Conservation (phyloP, 2,113 vertebrate species). For the Psettodes erumei region DNA sequence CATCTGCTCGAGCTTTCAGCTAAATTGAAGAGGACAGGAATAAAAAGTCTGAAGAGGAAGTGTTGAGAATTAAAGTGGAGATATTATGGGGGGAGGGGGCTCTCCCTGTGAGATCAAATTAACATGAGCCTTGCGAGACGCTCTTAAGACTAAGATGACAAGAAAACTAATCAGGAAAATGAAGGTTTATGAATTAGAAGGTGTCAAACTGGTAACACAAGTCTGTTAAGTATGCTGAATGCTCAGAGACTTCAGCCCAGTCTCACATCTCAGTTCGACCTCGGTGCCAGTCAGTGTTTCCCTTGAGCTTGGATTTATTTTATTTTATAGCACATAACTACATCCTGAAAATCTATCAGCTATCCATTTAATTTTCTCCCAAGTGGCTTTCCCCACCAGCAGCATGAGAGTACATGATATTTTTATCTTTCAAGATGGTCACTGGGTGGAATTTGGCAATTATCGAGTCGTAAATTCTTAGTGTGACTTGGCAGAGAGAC, state of each 20-base stretch:
- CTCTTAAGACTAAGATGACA: constrained; percentile 42
- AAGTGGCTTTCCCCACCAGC: background rate
- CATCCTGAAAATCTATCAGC: constrained; percentile 17
- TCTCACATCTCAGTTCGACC: constrained; percentile 30
- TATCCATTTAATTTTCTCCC: background rate
- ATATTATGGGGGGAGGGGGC: constrained; percentile 33
- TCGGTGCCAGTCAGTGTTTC: background rate
- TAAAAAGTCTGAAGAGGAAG: constrained; percentile 54
- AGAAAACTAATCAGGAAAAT: constrained; percentile 66
- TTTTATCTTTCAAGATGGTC: constrained; percentile 8
- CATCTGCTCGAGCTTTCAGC: constrained; percentile 58
- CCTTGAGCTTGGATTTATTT: constrained; percentile 20
- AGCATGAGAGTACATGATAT: background rate
- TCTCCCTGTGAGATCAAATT: constrained; percentile 59
- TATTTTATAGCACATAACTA: constrained; percentile 6
- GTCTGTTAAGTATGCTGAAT: constrained; percentile 38
- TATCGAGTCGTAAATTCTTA: background rate
- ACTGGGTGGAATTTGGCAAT: background rate
- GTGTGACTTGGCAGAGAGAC: background rate
- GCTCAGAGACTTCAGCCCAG: constrained; percentile 5
- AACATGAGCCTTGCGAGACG: constrained; percentile 46
- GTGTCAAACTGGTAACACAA: constrained; percentile 44
- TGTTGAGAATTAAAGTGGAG: constrained; percentile 54
- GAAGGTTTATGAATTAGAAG: constrained; percentile 50
- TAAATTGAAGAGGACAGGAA: constrained; percentile 56